Evolutionary conservation across 2,797 vertebrate species (phyloP).

Genomic region (Coluber constrictor): DNA sequence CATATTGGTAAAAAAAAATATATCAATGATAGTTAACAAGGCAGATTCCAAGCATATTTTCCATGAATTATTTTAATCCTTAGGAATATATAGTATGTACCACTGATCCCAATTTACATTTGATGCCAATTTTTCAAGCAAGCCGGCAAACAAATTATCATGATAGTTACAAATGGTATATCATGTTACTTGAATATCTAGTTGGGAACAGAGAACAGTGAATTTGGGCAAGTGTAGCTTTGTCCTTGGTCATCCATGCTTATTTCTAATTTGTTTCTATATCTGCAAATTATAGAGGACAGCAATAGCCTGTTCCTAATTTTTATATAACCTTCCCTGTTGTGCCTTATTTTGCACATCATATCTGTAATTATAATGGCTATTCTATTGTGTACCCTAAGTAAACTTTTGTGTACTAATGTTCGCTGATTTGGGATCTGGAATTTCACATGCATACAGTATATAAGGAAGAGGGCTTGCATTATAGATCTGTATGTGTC

Average conservation of each 20-base stretch:
- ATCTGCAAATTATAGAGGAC: not conserved
- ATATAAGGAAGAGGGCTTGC: not conserved
- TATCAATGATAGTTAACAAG: not conserved
- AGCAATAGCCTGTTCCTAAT: not conserved
- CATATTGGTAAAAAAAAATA: not conserved
- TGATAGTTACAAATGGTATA: not conserved
- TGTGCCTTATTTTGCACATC: not conserved
- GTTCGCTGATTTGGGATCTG: not conserved
- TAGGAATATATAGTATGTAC: not conserved
- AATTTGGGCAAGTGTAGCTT: not conserved
- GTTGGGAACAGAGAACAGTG: not conserved
- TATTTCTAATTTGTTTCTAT: not conserved
- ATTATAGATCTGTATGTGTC: not conserved
- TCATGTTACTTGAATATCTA: not conserved
- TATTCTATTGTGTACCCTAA: not conserved
- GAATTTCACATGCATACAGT: not conserved
- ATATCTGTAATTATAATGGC: not conserved
- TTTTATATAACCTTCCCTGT: not conserved
- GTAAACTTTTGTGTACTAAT: not conserved
- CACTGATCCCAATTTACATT: not conserved
- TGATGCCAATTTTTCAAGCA: not conserved
- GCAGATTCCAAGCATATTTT: not conserved
- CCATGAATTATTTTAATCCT: not conserved
- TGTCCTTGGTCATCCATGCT: not conserved
- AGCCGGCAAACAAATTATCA: not conserved